These are phyloP conservation scores for Anguilla marmorata DNA, from an alignment of 2,797 vertebrate species.

Conservation along the genomic window DNA sequence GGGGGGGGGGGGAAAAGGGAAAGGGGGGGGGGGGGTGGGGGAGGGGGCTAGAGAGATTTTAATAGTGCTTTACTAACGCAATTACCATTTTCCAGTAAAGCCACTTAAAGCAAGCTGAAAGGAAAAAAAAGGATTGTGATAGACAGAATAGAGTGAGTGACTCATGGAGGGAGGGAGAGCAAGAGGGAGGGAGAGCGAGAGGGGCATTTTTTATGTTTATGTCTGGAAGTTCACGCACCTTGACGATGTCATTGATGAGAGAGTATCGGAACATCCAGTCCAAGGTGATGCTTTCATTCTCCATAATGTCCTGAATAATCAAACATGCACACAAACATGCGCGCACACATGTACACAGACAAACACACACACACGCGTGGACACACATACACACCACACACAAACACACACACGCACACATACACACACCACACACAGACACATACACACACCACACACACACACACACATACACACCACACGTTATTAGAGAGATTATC, in stretches of 20 bases:
- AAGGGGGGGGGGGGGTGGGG: not conserved
- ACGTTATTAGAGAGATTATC: conserved; percentile 78
- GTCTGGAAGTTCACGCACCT: conserved; percentile 65
- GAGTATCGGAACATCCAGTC: conserved; percentile 98
- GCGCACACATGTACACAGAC: not conserved
- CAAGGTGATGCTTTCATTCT: conserved; percentile 92
- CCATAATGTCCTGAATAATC: conserved; percentile 84
- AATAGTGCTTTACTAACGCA: not conserved
- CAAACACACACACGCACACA: not conserved
- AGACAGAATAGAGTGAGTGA: not conserved
- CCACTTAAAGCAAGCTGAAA: not conserved
- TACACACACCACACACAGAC: not conserved
- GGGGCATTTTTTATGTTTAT: not conserved
- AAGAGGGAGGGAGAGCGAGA: not conserved
- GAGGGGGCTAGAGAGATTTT: not conserved
- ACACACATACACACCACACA: not conserved
- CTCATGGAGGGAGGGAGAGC: not conserved
- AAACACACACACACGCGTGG: conserved; percentile 18
- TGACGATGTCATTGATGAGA: conserved; percentile 89
- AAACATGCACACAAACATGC: conserved; percentile 17
- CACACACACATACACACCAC: not conserved
- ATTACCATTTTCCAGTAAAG: not conserved
- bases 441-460: not conserved
- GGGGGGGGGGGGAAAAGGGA: not conserved
- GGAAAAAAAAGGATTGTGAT: not conserved